Evolutionary conservation across 2,888 invertebrate species (phyloP).

Genomic region (Allophyes oxyacanthae): DNA sequence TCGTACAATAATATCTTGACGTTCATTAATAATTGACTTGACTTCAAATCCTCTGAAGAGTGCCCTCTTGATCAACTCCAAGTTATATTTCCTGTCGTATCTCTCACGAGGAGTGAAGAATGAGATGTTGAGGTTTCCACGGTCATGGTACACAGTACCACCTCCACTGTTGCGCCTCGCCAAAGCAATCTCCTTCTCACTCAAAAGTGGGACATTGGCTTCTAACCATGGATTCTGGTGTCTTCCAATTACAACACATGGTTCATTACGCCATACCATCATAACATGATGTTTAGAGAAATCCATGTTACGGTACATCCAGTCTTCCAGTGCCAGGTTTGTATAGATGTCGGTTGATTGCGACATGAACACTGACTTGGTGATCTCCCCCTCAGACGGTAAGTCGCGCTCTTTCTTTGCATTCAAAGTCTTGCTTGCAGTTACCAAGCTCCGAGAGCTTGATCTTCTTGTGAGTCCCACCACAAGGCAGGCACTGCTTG

Average conservation of each 20-base stretch:
- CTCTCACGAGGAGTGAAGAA: slow-evolving; percentile 95
- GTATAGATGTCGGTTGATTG: slow-evolving; percentile 97
- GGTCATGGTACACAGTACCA: slow-evolving; percentile 98
- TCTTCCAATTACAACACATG: slow-evolving; percentile 98
- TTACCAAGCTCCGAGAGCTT: slow-evolving; percentile 74
- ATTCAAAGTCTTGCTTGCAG: slow-evolving; percentile 66
- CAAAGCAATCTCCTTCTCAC: slow-evolving; percentile 91
- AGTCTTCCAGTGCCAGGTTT: slow-evolving; percentile 98
- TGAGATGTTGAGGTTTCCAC: slow-evolving; percentile 97
- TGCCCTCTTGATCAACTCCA: slow-evolving; percentile 95
- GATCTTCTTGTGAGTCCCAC: slow-evolving; percentile 79
- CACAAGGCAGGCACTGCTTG: slow-evolving; percentile 78
- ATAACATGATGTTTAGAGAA: slow-evolving; percentile 95
- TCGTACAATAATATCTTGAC: slow-evolving; percentile 96
- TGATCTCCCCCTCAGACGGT: slow-evolving; percentile 88
- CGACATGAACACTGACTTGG: slow-evolving; percentile 97
- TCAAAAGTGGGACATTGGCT: slow-evolving; percentile 92
- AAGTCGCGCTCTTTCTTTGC: slow-evolving; percentile 71
- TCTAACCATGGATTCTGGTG: slow-evolving; percentile 99
- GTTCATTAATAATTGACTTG: slow-evolving; percentile 92
- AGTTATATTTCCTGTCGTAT: slow-evolving; percentile 96
- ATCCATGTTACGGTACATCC: slow-evolving; percentile 97
- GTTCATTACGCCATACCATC: slow-evolving; percentile 97
- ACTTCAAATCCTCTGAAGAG: slow-evolving; percentile 95
- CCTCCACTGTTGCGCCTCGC: slow-evolving; percentile 98